Percentiles rank a stretch among this genome's conserved stretches.
Conservation (phyloP, 2,888 invertebrate species). For the Cosmopolites sordidus region DNA sequence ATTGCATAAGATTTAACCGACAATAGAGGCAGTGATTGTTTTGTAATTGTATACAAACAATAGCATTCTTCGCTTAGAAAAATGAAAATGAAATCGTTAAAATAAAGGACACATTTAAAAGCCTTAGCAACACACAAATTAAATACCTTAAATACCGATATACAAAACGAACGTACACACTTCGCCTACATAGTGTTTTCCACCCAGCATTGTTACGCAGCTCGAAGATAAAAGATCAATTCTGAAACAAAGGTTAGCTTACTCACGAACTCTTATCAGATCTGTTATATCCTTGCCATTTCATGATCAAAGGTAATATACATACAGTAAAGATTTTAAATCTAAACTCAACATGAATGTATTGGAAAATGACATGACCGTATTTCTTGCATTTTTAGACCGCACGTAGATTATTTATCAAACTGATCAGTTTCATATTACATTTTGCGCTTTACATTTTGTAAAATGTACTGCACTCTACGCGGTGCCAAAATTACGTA, state of each 20-base stretch:
- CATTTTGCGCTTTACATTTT: background rate
- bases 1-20: no score
- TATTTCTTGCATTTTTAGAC: constrained; percentile 1
- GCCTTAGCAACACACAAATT: no score
- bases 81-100: no score
- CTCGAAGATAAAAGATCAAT: constrained; percentile 14
- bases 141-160: no score
- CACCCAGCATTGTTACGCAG: constrained; percentile 16
- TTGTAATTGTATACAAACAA: no score
- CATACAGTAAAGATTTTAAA: constrained; percentile 18
- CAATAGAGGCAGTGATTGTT: no score
- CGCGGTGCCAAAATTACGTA: no score
- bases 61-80: no score
- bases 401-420: background rate
- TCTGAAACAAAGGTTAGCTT: constrained; percentile 20
- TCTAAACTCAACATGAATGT: constrained; percentile 11
- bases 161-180: no score
- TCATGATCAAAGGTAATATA: constrained; percentile 24
- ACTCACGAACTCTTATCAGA: constrained; percentile 22
- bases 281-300: constrained; percentile 16
- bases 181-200: background rate
- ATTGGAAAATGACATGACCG: constrained; percentile 19
- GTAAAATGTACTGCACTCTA: no score
- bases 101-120: no score
- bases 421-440: background rate